Evolutionary conservation across 1,140 invertebrate genomes (phyloP).

Genomic region (Palaemon carinicauda): DNA sequence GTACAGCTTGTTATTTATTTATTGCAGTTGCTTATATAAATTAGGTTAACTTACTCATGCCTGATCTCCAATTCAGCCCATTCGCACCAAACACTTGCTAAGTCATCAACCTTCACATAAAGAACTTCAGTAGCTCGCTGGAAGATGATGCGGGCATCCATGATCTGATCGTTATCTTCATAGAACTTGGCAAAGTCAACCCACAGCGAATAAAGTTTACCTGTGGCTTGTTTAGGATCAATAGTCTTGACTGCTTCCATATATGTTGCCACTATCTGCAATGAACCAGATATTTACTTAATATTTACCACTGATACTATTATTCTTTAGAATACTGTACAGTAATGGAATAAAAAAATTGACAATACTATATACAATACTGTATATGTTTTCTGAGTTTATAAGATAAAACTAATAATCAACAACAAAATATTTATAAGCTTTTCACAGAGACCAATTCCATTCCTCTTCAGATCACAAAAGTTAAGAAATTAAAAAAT

Average conservation of each 20-base stretch:
- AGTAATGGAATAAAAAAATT: not conserved
- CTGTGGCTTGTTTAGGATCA: conserved; percentile 93
- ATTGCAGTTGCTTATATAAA: too few relatives aligned
- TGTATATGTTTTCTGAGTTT: too few relatives aligned
- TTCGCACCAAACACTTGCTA: conserved; percentile 98
- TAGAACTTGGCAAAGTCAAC: conserved; percentile 98
- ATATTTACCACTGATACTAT: too few relatives aligned
- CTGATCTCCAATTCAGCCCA: conserved; percentile 99
- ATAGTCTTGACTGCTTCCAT: conserved; percentile 98
- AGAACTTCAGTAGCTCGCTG: conserved; percentile 92
- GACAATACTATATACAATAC: not conserved
- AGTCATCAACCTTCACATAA: conserved; percentile 95
- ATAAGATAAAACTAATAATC: too few relatives aligned
- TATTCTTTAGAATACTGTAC: not conserved
- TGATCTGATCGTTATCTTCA: conserved; percentile 89
- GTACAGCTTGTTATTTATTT: too few relatives aligned
- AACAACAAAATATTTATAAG: too few relatives aligned
- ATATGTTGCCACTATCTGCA: conserved; percentile 91
- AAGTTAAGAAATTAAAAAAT: too few relatives aligned
- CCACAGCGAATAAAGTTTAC: conserved; percentile 94
- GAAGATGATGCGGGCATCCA: conserved; percentile 94
- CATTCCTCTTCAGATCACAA: too few relatives aligned
- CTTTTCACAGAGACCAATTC: too few relatives aligned
- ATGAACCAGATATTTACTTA: conserved; percentile 18
- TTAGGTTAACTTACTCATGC: conserved; percentile 83